Percentiles rank a stretch among this genome's conserved stretches.
These are phyloP conservation scores for Benthosema pterotum DNA, from an alignment of 2,797 vertebrate species.

Conservation along the genomic window DNA sequence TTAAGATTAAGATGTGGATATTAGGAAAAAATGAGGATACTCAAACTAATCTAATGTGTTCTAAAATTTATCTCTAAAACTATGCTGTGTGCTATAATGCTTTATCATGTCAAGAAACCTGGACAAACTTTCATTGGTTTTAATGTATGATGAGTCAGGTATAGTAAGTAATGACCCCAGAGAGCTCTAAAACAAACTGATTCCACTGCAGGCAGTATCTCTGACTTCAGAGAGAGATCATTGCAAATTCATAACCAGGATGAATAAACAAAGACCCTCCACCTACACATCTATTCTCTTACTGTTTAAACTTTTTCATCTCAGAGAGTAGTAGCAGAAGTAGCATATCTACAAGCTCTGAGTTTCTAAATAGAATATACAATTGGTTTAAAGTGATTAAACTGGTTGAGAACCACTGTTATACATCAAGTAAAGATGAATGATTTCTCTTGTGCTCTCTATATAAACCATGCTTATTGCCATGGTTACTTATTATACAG, in stretches of 20 bases:
- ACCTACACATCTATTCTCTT: constrained; percentile 7
- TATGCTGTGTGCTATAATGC: background rate
- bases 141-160: constrained; percentile 2
- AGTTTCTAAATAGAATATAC: too few species aligned
- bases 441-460: background rate
- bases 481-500: too few species aligned
- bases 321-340: too few species aligned
- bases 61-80: background rate
- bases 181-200: constrained; percentile 5
- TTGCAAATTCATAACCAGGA: constrained; percentile 2
- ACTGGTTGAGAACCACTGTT: too few species aligned
- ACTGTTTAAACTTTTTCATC: background rate
- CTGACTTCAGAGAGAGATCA: constrained; percentile 1
- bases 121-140: background rate
- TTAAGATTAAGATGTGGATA: too few species aligned
- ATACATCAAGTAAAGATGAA: background rate
- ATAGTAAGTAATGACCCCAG: constrained; percentile 5
- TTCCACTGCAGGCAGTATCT: constrained; percentile 6
- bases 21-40: constrained; percentile 2
- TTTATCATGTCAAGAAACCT: constrained; percentile 8
- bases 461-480: constrained; percentile 8
- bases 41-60: constrained; percentile 2
- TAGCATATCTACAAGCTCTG: too few species aligned
- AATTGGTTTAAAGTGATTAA: too few species aligned
- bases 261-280: constrained; percentile 10